Percentiles rank a stretch among this genome's conserved stretches.
phyloP scores from a whole-genome alignment of 2,797 vertebrate genomes.

The Dipus sagitta region DNA sequence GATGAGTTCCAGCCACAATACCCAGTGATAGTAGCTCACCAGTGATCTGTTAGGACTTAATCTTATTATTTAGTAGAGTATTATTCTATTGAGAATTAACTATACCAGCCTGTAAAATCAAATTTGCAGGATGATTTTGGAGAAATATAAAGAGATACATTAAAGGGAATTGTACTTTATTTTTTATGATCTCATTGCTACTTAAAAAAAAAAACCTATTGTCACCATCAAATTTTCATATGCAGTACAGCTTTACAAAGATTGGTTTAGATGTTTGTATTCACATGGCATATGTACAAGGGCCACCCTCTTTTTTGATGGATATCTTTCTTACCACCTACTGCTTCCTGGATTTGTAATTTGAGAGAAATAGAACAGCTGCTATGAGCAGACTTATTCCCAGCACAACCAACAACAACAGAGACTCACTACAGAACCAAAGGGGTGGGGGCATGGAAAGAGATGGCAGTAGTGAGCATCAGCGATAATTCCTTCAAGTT shows the following conservation, averaged over 20 bases:
- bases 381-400: slow-evolving; percentile 43
- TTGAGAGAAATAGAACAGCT: slow-evolving; percentile 47
- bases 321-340: not conserved
- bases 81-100: not conserved
- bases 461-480: not conserved
- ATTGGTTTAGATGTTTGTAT: not conserved
- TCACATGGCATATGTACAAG: not conserved
- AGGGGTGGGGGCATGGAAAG: not conserved
- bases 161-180: not conserved
- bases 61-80: not conserved
- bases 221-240: not conserved
- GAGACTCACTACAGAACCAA: not conserved
- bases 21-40: not conserved
- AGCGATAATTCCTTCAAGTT: not conserved
- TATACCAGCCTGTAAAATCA: not conserved
- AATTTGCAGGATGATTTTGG: not conserved
- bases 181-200: slow-evolving; percentile 4
- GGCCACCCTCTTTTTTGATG: not conserved
- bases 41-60: not conserved
- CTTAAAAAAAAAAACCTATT: not conserved
- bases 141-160: slow-evolving; percentile 5
- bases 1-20: not conserved
- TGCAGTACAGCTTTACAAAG: not conserved
- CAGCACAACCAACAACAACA: slow-evolving; percentile 30
- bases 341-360: slow-evolving; percentile 56